Evolutionary conservation across 2,888 invertebrate genomes (phyloP), one percentile per base, ranked within the genome.

Genomic region (Melinopterus prodromus): DNA sequence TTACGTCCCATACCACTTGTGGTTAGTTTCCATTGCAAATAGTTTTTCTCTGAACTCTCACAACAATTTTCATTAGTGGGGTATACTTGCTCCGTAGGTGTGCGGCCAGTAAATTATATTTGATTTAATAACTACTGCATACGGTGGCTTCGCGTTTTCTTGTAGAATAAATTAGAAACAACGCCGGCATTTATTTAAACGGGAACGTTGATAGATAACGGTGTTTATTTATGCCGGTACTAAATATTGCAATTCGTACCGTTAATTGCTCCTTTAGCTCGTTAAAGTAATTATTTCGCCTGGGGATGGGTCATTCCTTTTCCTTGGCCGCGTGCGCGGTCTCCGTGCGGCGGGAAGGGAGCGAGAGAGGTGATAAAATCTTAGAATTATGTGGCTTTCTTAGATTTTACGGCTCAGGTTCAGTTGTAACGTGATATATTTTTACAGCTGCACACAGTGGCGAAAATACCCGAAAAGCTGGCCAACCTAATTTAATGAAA

Each of bases 381-480:
- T 36, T 16, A 12, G 53, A 53, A 53, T 53, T 53, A 53, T 53
- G 53, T 53, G 72, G 1, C 72, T 26, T 72, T 72, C 72, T 72
- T 72, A 72, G 26, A 14, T 36, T 72, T 16, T 72, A 72, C 26
- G 16, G n/a, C 16, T 72, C 6, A 72, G 16, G 16, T 72, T 72
- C 12, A 72, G 36, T 36, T 36, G n/a, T 72, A 16, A 72, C 36
- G 72, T 36, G 6, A 72, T 72, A 72, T 72, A 72, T 72, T 16
- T 72, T 26, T 72, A 14, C 15, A 16, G 72, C n/a, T n/a, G n/a
- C n/a, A n/a, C n/a, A n/a, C n/a, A n/a, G n/a, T n/a, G n/a, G n/a
- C n/a, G n/a, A n/a, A n/a, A n/a, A n/a, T n/a, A n/a, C n/a, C n/a
- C n/a, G n/a, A n/a, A n/a, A n/a, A n/a, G n/a, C n/a, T n/a, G n/a